These are phyloP conservation scores for Saccostrea glomerata DNA, from an alignment of 1,140 invertebrate genomes.

Conservation along the genomic window DNA sequence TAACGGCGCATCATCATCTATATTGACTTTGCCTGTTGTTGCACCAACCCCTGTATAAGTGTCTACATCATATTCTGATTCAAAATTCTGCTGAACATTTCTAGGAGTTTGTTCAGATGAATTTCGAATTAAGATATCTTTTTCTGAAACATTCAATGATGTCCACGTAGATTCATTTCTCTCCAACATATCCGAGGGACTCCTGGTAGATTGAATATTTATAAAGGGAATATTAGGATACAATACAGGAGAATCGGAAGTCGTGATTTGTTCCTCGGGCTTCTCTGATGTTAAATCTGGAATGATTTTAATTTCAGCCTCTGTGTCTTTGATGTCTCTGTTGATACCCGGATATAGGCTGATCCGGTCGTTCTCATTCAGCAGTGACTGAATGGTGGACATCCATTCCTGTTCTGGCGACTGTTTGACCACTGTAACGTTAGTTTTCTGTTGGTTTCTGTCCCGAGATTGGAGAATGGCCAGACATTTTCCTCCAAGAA, in stretches of 20 bases:
- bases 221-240: neutral
- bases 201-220: neutral
- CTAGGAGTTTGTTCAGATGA: neutral
- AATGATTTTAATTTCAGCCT: neutral
- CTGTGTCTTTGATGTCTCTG: neutral
- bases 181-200: neutral
- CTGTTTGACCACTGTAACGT: neutral
- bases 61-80: neutral
- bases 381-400: neutral
- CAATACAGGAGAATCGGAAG: neutral
- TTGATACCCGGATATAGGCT: neutral
- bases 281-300: neutral
- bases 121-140: neutral
- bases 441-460: neutral
- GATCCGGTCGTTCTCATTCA: neutral
- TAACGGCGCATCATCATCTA: neutral
- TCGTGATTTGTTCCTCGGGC: neutral
- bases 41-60: neutral
- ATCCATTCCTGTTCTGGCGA: constrained; percentile 2
- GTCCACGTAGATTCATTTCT: neutral
- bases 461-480: neutral
- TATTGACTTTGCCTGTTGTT: neutral
- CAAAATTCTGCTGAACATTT: neutral
- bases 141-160: neutral
- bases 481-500: neutral